Conservation (phyloP, 2,113 vertebrate species). For the Canis aureus region DNA sequence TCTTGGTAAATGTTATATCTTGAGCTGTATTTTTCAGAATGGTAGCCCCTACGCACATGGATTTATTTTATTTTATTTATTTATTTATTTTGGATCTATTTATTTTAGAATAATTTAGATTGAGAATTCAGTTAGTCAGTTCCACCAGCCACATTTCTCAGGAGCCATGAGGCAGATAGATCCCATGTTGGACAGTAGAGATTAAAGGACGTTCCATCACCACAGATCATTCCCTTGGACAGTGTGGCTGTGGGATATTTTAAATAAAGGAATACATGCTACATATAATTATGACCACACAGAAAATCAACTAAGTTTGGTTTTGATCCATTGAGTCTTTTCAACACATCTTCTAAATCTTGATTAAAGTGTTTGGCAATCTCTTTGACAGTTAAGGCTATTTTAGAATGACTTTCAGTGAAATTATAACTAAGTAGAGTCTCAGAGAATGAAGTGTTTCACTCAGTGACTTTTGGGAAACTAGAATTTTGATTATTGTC, state of each 20-base stretch:
- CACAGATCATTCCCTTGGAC: neutral
- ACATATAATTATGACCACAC: constrained; percentile 40
- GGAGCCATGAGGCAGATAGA: neutral
- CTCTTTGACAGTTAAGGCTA: constrained; percentile 62
- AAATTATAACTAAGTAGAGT: neutral
- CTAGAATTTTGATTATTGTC: constrained; percentile 76
- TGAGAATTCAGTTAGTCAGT: neutral
- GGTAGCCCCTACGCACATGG: neutral
- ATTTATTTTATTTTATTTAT: neutral
- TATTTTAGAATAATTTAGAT: neutral
- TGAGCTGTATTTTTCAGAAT: neutral
- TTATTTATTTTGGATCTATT: too few relatives aligned
- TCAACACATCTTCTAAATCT: constrained; percentile 13
- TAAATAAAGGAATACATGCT: constrained; percentile 4
- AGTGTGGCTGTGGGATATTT: neutral
- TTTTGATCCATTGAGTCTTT: constrained; percentile 1
- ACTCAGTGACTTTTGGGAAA: constrained; percentile 70
- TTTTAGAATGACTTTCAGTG: constrained; percentile 76
- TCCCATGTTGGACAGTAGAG: neutral
- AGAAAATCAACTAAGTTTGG: constrained; percentile 20
- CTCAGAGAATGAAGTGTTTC: constrained; percentile 39
- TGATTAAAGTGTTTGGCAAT: constrained; percentile 67
- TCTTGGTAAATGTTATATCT: neutral
- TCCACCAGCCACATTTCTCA: neutral
- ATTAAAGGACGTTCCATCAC: neutral